A percentile compares a stretch with the other conserved stretches of the same genome.
Evolutionary conservation across 2,888 invertebrate species (phyloP).

Genomic region (Formica aserva): DNA sequence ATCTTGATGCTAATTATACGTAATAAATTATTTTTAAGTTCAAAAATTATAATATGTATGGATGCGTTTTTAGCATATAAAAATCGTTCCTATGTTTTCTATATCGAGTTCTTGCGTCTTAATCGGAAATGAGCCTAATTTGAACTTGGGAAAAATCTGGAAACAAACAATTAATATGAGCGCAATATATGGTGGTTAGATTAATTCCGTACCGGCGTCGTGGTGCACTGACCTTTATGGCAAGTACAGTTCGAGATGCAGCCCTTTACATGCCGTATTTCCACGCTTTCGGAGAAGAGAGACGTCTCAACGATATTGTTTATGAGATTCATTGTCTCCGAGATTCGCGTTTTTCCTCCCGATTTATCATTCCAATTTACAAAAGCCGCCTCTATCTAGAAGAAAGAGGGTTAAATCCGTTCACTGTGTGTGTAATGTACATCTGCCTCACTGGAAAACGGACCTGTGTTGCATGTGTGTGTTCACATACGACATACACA

Average conservation of each 20-base stretch:
- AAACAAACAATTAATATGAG: conserved; percentile 57
- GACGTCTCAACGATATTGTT: not conserved
- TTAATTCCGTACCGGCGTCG: conserved; percentile 67
- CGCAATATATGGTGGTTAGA: conserved; percentile 29
- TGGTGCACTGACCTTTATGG: conserved; percentile 61
- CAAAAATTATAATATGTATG: not conserved
- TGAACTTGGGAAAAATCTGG: conserved; percentile 35
- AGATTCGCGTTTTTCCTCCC: not conserved
- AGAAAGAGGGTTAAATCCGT: conserved; percentile 29
- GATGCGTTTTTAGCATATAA: not conserved
- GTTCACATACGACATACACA: not conserved
- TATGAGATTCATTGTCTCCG: conserved; percentile 12
- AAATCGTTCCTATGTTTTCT: not conserved
- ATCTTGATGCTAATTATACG: not conserved
- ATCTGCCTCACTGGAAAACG: conserved; percentile 23
- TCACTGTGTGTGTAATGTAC: not conserved
- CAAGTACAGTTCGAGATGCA: conserved; percentile 14
- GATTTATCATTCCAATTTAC: conserved; percentile 7
- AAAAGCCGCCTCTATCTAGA: conserved; percentile 21
- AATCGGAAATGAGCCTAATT: not conserved
- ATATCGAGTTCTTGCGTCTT: not conserved
- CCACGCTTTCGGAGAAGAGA: not conserved
- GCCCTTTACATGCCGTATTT: not conserved
- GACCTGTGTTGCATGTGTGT: not conserved
- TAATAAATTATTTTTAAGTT: not conserved